These are phyloP conservation scores for Drepana arcuata DNA, from an alignment of 1,140 invertebrate genomes.

Conservation along the genomic window DNA sequence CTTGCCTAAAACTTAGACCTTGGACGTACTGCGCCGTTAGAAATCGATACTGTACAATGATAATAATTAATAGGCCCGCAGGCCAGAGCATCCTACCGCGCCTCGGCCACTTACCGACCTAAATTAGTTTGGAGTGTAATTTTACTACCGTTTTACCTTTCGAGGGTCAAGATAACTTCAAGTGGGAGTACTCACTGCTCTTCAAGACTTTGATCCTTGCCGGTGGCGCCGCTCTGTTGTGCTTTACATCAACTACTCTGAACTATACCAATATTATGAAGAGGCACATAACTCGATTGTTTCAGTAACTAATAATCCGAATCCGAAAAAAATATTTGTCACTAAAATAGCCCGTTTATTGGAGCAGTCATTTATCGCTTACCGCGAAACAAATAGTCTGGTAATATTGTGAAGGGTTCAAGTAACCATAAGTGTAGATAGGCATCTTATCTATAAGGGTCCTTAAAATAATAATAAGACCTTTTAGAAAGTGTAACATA, in stretches of 20 bases:
- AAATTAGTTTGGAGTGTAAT: constrained; percentile 50
- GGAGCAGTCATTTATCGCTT: no score
- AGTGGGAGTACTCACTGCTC: constrained; percentile 37
- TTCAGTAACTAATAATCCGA: no score
- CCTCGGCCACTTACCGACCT: constrained; percentile 31
- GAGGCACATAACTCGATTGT: constrained; percentile 30
- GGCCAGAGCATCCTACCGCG: constrained; percentile 23
- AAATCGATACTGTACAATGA: constrained; percentile 57
- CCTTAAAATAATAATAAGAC: no score
- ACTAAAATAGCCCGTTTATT: no score
- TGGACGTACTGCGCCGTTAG: constrained; percentile 43
- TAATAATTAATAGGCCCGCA: constrained; percentile 49
- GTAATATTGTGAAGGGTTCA: no score
- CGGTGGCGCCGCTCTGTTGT: constrained; percentile 27
- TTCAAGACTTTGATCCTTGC: constrained; percentile 47
- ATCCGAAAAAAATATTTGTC: no score
- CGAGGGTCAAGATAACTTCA: constrained; percentile 54
- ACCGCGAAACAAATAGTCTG: no score
- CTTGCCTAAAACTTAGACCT: no score
- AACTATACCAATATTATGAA: constrained; percentile 11
- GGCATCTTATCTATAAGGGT: no score
- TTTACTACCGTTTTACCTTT: constrained; percentile 63
- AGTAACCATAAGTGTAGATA: no score
- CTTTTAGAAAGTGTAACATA: no score
- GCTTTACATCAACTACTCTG: constrained; percentile 24